A percentile compares a stretch with the other conserved stretches of the same genome.
Conservation (phyloP, 37 sponge, comb jelly and placozoan species). For the Axinella damicornis region DNA sequence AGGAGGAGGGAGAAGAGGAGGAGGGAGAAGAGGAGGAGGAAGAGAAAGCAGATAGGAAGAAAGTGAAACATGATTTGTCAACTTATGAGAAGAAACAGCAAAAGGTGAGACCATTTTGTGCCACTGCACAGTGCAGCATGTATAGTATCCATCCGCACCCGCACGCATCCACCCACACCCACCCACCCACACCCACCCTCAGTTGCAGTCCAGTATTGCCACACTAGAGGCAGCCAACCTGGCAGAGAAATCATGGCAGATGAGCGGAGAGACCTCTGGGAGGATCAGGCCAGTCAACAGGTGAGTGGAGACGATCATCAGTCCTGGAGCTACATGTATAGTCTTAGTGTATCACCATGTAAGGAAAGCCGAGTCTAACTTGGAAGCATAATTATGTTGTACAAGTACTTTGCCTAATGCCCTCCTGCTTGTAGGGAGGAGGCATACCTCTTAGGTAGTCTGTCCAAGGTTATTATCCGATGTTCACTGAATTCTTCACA, state of each 20-base stretch:
- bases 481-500: too few relatives aligned
- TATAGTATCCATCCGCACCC: too few relatives aligned
- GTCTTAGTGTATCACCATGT: too few relatives aligned
- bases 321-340: neutral
- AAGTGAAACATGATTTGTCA: neutral
- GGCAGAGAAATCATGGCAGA: conserved; percentile 89
- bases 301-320: neutral
- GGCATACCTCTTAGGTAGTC: too few relatives aligned
- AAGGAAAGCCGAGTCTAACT: too few relatives aligned
- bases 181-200: neutral
- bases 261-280: conserved; percentile 86
- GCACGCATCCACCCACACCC: too few relatives aligned
- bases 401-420: too few relatives aligned
- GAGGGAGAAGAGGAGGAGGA: neutral
- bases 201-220: conserved; percentile 58
- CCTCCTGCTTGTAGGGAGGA: too few relatives aligned
- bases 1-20: neutral
- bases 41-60: too few relatives aligned
- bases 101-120: neutral
- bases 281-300: conserved; percentile 80
- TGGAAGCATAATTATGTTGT: too few relatives aligned
- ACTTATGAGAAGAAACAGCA: conserved; percentile 23
- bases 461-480: too few relatives aligned
- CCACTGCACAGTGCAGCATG: too few relatives aligned
- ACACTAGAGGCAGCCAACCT: conserved; percentile 81